Base-by-base conservation (phyloP, 2,797 vertebrate genomes). In the Tapera naevia region DNA sequence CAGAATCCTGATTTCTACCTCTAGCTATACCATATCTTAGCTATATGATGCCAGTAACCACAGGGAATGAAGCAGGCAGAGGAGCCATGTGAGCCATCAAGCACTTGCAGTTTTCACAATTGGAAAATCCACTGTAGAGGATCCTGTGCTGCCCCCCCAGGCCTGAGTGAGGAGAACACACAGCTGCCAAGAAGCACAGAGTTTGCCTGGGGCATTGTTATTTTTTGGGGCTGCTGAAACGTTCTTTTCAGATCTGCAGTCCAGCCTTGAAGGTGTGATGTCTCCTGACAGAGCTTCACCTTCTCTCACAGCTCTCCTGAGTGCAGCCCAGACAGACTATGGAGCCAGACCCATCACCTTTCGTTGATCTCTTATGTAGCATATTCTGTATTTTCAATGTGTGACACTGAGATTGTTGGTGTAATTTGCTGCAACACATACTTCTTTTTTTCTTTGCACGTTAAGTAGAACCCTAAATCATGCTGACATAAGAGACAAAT, bases 391-490 rank as follows among this genome's bases (percentile, higher is more conserved):
- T 88, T 86, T 3, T 1, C 54, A 62, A n/a, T 54, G 41, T n/a
- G 60, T 46, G 67, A 67, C 46, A 45, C 27, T 12, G 56, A 81
- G 25, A 72, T 53, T 81, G 72, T 86, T 75, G 43, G 39, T 39
- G 22, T 80, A 33, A 58, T 88, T 96, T 5, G 2, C 56, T 90
- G 84, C 75, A 86, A 41, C 11, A 3, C 1, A 1, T 39, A 53
- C 27, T 56, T 66, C 41, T 32, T 60, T 83, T 82, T 71, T 88
- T 41, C 41, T 75, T 79, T 64, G n/a, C 54, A 67, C 60, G 7
- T 86, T 73, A 93, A 93, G 76, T 53, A 80, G 91, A 93, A 93
- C 94, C 62, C 51, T 92, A 91, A 95, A 91, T 95, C 85, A 94
- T 62, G 25, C 58, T 86, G 91, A 92, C 76, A 69, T 79, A 62